phyloP scores from a whole-genome alignment of 2,888 invertebrate genomes.

The Rhodophaea formosa region DNA sequence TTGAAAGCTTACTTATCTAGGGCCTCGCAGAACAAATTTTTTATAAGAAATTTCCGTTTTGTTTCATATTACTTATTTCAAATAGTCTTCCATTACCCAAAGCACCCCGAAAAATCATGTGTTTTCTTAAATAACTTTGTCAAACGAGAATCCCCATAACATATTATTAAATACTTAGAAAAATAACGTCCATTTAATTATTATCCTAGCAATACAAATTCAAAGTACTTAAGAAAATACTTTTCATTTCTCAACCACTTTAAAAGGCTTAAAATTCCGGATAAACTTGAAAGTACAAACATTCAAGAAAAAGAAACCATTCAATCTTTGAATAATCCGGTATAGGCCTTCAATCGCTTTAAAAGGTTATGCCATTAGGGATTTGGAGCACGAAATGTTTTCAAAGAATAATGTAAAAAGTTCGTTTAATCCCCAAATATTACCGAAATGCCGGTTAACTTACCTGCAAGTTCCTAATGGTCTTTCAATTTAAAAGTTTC shows the following conservation, averaged over 20 bases:
- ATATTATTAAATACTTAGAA: too few species aligned
- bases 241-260: not conserved
- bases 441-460: constrained; percentile 13
- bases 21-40: too few species aligned
- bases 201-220: too few species aligned
- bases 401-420: constrained; percentile 9
- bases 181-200: too few species aligned
- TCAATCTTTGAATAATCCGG: constrained; percentile 17
- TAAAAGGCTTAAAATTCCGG: not conserved
- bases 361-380: constrained; percentile 9
- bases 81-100: too few species aligned
- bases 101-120: too few species aligned
- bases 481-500: constrained; percentile 28
- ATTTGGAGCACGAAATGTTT: constrained; percentile 10
- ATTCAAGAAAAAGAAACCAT: constrained; percentile 12
- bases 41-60: too few species aligned
- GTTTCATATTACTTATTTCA: too few species aligned
- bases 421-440: not conserved
- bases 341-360: constrained; percentile 12
- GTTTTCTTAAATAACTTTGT: too few species aligned
- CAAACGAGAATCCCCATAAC: too few species aligned
- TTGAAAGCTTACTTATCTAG: too few species aligned
- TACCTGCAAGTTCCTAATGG: constrained; percentile 24
- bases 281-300: not conserved
- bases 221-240: not conserved